These are phyloP conservation scores for Gorsachius goisagi DNA, from an alignment of 2,113 vertebrate species.

Conservation along the genomic window DNA sequence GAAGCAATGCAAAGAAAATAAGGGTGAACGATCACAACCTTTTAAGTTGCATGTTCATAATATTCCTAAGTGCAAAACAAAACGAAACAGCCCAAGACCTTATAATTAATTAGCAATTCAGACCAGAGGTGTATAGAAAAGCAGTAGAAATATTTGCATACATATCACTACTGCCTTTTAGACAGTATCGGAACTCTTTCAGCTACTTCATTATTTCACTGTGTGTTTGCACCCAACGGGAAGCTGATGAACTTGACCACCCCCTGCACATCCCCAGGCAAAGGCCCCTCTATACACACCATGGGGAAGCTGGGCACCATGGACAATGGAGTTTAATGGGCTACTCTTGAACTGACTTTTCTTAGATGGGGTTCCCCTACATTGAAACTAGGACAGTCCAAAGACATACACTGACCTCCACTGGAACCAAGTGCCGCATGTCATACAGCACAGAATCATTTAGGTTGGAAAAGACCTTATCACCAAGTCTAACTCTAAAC, in stretches of 20 bases:
- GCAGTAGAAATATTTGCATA: not conserved
- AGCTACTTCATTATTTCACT: not conserved
- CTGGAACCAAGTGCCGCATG: not conserved
- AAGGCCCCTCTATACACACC: not conserved
- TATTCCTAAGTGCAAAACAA: not conserved
- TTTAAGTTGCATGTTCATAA: not conserved
- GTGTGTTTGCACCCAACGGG: not conserved
- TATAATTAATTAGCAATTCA: not conserved
- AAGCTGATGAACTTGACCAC: not conserved
- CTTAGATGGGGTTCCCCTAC: not conserved
- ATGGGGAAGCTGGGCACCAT: rapidly evolving
- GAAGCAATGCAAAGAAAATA: not conserved
- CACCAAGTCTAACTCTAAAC: not conserved
- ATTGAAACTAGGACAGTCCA: not conserved
- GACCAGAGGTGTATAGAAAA: not conserved
- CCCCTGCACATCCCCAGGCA: not conserved
- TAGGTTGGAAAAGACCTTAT: not conserved
- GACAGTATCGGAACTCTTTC: not conserved
- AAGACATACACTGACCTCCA: not conserved
- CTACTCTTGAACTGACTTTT: not conserved
- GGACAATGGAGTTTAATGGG: not conserved
- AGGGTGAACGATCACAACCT: not conserved
- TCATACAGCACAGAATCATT: not conserved
- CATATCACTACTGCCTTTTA: not conserved
- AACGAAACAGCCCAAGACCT: not conserved